A percentile compares a stretch with the other conserved stretches of the same genome.
phyloP scores from a whole-genome alignment of 2,113 vertebrate species.

The Tretioscincus oriximinensis region DNA sequence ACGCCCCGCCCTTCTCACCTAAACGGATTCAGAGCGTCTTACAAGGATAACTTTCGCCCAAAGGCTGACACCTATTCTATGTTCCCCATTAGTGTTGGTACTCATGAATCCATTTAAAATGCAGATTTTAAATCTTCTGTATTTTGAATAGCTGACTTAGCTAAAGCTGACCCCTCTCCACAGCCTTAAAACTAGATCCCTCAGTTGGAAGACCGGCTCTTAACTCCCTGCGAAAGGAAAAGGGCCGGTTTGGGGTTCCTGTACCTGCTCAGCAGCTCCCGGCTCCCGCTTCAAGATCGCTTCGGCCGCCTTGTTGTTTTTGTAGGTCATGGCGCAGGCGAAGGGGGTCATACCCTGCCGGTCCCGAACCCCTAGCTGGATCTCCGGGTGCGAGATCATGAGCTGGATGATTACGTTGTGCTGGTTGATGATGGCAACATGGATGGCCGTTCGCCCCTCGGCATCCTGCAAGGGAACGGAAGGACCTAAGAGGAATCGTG shows the following conservation, averaged over 20 bases:
- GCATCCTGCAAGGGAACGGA: conserved; percentile 79
- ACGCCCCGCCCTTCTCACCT: no score
- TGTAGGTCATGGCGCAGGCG: conserved; percentile 96
- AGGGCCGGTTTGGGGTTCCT: background rate
- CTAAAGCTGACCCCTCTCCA: no score
- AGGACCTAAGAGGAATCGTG: background rate
- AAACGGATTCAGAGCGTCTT: no score
- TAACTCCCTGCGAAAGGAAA: no score
- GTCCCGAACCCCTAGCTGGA: conserved; percentile 89
- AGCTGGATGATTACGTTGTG: conserved; percentile 94
- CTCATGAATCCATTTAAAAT: no score
- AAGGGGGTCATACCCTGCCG: conserved; percentile 96
- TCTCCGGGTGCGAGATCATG: conserved; percentile 93
- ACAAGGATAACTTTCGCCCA: no score
- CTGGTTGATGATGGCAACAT: conserved; percentile 94
- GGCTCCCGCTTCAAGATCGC: conserved; percentile 93
- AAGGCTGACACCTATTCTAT: no score
- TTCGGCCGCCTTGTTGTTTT: conserved; percentile 97
- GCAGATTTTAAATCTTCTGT: no score
- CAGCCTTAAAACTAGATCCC: no score
- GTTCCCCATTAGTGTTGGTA: no score
- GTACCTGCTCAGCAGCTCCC: conserved; percentile 94
- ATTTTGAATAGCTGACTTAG: no score
- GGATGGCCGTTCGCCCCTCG: conserved; percentile 92
- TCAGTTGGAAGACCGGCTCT: no score